Evolutionary conservation across 2,113 vertebrate species (phyloP).

Genomic region (Merops nubicus): DNA sequence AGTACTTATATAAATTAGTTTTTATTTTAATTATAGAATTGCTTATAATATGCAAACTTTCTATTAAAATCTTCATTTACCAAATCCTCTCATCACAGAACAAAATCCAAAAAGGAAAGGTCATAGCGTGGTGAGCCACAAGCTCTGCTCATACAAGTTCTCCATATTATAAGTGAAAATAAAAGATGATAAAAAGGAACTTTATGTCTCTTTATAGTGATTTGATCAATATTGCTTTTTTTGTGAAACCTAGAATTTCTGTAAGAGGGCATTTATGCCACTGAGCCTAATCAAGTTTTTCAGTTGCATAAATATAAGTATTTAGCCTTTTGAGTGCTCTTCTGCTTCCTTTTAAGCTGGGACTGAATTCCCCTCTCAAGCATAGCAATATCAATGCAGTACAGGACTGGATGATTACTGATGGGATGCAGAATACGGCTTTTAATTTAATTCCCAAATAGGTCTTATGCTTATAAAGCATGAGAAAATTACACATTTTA

Average conservation of each 20-base stretch:
- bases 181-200: not conserved
- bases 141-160: not conserved
- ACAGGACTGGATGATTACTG: not conserved
- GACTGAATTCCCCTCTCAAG: not conserved
- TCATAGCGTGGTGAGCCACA: not conserved
- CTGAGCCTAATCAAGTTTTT: not conserved
- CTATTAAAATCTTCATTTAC: not conserved
- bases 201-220: not conserved
- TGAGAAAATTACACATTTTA: not conserved
- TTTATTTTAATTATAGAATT: not conserved
- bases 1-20: not conserved
- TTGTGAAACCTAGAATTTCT: not conserved
- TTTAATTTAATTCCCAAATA: not conserved
- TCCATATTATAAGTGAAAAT: not conserved
- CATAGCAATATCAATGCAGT: not conserved
- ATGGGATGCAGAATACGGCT: not conserved
- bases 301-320: not conserved
- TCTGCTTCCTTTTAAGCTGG: not conserved
- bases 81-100: not conserved
- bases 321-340: not conserved
- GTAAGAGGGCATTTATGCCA: not conserved
- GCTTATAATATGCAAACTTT: not conserved
- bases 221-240: not conserved
- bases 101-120: not conserved
- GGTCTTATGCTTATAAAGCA: not conserved